Percentiles rank a stretch among this genome's conserved stretches.
These are phyloP conservation scores for Ciconia maguari DNA, from an alignment of 2,113 vertebrate species.

Conservation along the genomic window DNA sequence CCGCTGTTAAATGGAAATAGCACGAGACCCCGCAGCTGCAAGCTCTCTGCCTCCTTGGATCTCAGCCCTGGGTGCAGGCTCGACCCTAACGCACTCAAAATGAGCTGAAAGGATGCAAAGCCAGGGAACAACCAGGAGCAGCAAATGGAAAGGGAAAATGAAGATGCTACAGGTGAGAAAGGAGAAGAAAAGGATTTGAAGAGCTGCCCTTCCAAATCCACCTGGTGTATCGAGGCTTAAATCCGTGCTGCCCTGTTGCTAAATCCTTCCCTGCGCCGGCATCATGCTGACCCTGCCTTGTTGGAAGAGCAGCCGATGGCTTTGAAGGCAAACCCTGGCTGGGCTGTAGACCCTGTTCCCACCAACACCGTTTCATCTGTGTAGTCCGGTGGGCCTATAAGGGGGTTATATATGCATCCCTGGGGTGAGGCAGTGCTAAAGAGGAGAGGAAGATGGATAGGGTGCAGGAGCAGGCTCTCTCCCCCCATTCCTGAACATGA, in stretches of 20 bases:
- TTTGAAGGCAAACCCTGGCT: neutral
- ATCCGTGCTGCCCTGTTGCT: neutral
- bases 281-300: neutral
- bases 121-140: neutral
- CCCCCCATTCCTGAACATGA: neutral
- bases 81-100: neutral
- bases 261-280: rapidly evolving
- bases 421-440: neutral
- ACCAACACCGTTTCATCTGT: rapidly evolving
- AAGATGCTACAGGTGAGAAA: neutral
- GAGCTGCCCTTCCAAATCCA: neutral
- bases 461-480: neutral
- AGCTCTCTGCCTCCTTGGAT: neutral
- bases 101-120: neutral
- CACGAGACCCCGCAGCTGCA: neutral
- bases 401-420: rapidly evolving
- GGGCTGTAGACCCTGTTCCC: neutral
- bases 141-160: neutral
- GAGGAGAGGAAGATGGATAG: neutral
- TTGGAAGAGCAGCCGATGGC: neutral
- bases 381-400: rapidly evolving
- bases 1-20: neutral
- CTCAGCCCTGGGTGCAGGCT: neutral
- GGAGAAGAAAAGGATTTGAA: neutral
- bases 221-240: neutral